Evolutionary conservation across 2,113 vertebrate genomes (phyloP).

Genomic region (Pelmatolapia mariae): DNA sequence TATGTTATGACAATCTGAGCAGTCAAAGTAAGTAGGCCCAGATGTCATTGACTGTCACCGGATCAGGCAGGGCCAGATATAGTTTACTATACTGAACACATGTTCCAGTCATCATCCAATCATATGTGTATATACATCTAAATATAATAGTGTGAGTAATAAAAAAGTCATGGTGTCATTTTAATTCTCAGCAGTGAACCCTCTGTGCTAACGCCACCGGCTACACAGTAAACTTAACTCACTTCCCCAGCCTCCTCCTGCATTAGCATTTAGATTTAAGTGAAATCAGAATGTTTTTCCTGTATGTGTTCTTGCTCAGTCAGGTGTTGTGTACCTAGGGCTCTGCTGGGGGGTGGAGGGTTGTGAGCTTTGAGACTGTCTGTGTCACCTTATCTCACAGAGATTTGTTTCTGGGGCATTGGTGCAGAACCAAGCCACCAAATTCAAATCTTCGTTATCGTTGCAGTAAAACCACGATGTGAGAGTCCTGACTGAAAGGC

Average conservation of each 20-base stretch:
- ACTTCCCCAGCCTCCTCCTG: not conserved
- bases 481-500: not conserved
- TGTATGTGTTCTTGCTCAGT: not conserved
- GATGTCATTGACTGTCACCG: not conserved
- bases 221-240: not conserved
- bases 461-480: not conserved
- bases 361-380: not conserved
- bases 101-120: not conserved
- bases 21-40: not conserved
- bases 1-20: not conserved
- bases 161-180: not conserved
- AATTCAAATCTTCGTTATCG: constrained; percentile 1
- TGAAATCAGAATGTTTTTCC: not conserved
- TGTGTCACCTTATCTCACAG: not conserved
- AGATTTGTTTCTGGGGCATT: not conserved
- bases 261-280: constrained; percentile 50
- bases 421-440: not conserved
- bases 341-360: not conserved
- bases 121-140: not conserved
- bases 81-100: not conserved
- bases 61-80: not conserved
- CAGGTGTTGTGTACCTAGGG: not conserved
- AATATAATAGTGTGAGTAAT: not conserved
- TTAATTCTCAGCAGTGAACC: not conserved
- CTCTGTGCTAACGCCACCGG: not conserved